Evolutionary conservation across 2,797 vertebrate genomes (phyloP).

Genomic region (Sebastes jordani): DNA sequence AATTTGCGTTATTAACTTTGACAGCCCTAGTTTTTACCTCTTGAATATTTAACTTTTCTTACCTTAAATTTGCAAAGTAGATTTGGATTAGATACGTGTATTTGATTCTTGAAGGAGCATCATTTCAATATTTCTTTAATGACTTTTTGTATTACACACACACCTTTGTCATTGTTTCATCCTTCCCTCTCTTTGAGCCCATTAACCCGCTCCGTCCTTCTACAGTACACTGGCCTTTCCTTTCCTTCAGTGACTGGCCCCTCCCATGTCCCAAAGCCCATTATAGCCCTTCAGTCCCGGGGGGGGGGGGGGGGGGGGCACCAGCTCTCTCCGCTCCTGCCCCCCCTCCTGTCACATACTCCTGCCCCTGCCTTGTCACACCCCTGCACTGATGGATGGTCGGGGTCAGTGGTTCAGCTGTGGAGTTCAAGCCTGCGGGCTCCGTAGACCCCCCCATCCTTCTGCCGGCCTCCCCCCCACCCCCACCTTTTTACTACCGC

Average conservation of each 20-base stretch:
- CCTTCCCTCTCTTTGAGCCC: neutral
- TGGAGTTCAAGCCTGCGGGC: constrained; percentile 82
- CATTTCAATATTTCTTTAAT: neutral
- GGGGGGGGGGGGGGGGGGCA: neutral
- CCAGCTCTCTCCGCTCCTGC: constrained; percentile 39
- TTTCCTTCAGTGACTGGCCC: constrained; percentile 23
- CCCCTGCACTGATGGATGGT: constrained; percentile 83
- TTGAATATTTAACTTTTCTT: neutral
- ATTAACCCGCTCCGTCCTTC: constrained; percentile 48
- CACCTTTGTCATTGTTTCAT: neutral
- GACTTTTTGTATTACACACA: neutral
- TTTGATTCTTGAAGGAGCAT: neutral
- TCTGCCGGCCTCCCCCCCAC: neutral
- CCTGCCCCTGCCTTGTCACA: constrained; percentile 77
- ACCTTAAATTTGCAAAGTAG: neutral
- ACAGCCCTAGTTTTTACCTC: too few species aligned
- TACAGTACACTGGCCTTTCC: constrained; percentile 48
- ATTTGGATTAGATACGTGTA: neutral
- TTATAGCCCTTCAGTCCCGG: constrained; percentile 62
- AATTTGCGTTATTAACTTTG: too few species aligned
- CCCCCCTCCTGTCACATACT: constrained; percentile 71
- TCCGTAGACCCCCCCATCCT: constrained; percentile 49
- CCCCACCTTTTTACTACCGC: constrained; percentile 57
- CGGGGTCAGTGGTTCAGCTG: constrained; percentile 85
- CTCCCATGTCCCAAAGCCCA: constrained; percentile 62